Evolutionary conservation across 2,888 invertebrate genomes (phyloP), one percentile per base, ranked within the genome.

Genomic region (Drosophila testacea): DNA sequence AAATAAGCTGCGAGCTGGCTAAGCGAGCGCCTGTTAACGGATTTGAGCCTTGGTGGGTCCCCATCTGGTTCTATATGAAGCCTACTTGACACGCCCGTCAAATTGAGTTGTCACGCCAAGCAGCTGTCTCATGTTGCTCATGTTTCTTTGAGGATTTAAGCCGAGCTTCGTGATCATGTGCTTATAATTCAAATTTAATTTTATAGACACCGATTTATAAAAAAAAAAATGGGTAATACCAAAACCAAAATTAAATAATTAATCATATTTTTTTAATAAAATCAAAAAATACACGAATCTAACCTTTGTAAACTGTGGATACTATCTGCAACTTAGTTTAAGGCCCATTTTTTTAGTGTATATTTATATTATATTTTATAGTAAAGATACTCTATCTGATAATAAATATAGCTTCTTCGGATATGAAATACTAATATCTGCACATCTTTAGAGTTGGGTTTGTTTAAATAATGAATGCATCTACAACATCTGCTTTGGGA

Each of bases 21-120:
- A 38, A 42, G 16, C 52, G 41, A 50, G 7, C 56, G 76, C 67
- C 83, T 67, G 83, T 78, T 83, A 78, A 78, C 81, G 83, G 86
- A 66, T 81, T 28, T 36, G 34, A 47, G 75, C 69, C 73, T 69
- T 73, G 68, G 73, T 69, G 75, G 73, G 78, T 77, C 56, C 16
- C 42, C 77, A 73, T 54, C 59, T 59, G 68, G 75, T 61, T 54
- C 76, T 52, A 48, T 13, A 52, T 69, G 51, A 48, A 51, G 55
- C 78, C 57, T 54, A 64, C 75, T 47, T 74, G 74, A 76, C 63
- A 76, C 73, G 69, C 73, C 73, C 73, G 69, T 77, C 73, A 70
- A 77, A 77, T 77, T 77, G 76, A 77, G 57, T 77, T 77, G 76
- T 77, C 76, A 77, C 70, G 52, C 66, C 57, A 38, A 48, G 7